phyloP scores from a whole-genome alignment of 1,140 invertebrate species.

The Ruditapes philippinarum region DNA sequence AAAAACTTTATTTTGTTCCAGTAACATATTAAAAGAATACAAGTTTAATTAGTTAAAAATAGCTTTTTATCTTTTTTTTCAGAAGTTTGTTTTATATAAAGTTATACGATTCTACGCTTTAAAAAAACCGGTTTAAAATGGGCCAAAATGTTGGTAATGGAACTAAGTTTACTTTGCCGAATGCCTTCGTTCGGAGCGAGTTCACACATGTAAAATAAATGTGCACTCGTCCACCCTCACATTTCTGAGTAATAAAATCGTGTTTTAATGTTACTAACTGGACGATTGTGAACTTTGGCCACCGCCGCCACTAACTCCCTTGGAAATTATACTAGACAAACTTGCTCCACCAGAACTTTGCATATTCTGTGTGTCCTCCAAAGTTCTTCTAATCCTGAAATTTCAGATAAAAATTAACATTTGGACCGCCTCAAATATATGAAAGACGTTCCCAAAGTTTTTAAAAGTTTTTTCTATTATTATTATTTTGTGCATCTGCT shows the following conservation, averaged over 20 bases:
- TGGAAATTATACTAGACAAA: conserved; percentile 1
- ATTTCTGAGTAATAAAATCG: not conserved
- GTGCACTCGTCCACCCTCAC: not conserved
- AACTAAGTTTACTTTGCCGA: not conserved
- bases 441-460: not conserved
- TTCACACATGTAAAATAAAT: not conserved
- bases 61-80: not conserved
- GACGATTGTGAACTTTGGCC: conserved; percentile 8
- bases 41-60: not conserved
- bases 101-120: not conserved
- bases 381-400: conserved; percentile 58
- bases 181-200: not conserved
- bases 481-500: not conserved
- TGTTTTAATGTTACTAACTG: conserved; percentile 59
- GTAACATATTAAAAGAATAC: not conserved
- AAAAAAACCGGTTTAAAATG: not conserved
- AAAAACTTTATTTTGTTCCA: too few species aligned
- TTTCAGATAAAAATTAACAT: not conserved
- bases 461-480: too few species aligned
- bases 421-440: not conserved
- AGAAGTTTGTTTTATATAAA: not conserved
- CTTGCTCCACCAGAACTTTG: not conserved
- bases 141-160: not conserved
- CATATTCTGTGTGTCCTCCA: conserved; percentile 23
- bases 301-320: not conserved